Evolutionary conservation across 2,888 invertebrate genomes (phyloP), one percentile per base, ranked within the genome.

Genomic region (Drosophila neotestacea): DNA sequence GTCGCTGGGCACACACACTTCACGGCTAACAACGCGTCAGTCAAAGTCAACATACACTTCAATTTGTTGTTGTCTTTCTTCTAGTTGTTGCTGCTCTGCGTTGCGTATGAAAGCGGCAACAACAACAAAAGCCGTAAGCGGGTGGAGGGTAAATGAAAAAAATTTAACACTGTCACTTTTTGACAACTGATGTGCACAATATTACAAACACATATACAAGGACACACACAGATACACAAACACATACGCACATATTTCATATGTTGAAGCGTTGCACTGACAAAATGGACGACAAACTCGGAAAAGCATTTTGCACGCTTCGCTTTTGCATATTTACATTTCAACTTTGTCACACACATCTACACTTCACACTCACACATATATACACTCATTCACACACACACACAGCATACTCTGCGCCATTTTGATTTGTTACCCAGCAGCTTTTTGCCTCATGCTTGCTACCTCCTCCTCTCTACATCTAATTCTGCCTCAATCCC

Each of bases 31-130:
- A 85, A 85, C 83, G 77, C 88, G 83, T 88, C 83, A 84, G 88
- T 84, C 83, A 84, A 84, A 84, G 83, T 83, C 83, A 79, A 84
- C 86, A 83, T 68, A 77, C 73, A 83, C 84, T 84, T 88, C 79
- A 83, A 73, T 64, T 79, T 64, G 54, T 52, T 59, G 66, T 60
- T 68, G 46, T 52, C 36, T 34, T 16, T 56, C 44, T 51, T 13
- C 6, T 44, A 28, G 42, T 13, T 59, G 38, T 11, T 59, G 64
- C 34, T 54, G 62, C 13, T 70, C 13, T 38, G 38, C 22, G 50
- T 39, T 52, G 52, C 42, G 48, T 42, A 48, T 52, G 55, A 32
- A 42, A 46, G 41, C 41, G 54, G 36, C 60, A 61, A 64, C 51
- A 63, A 59, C 50, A 63, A 59, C 50, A 70, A 60, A 54, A 27